Evolutionary conservation across 1,140 invertebrate genomes (phyloP), one percentile per base, ranked within the genome.

Genomic region (Coenobita brevimanus): DNA sequence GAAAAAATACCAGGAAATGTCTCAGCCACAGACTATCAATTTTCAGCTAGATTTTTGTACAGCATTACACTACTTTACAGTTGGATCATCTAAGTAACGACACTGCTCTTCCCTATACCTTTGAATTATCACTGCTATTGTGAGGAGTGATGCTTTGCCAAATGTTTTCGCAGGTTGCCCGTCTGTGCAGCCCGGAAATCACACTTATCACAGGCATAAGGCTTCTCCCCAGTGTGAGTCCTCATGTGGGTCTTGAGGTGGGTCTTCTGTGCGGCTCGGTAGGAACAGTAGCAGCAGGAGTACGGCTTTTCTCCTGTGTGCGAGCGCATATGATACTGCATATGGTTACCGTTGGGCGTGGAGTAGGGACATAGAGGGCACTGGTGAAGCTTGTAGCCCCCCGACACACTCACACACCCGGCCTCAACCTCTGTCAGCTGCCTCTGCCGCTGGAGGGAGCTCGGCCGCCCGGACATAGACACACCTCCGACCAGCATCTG

Each of bases 171-270:
- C 24, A 80, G 50, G 54, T 30, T 80, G 76, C 30, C 54, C 10
- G 17, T 64, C n/a, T 64, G 62, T 64, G 17, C 27, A 13, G 17
- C 17, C n/a, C 62, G 17, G 62, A n/a, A 64, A n/a, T 21, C 17
- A n/a, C 62, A 64, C 62, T 30, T n/a, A n/a, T 21, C 27, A 38
- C 71, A 75, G 71, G 71, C 71, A 24, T 36, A 75, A 38, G 71
- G 71, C 38, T 75, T 75, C 36, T 75, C 71, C 27, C 36, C 71
- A 41, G 71, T 75, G 71, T 75, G 71, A 33, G 10, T 75, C n/a
- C 27, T 24, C 30, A 75, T 75, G 71, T 75, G 71, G 71, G 15
- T 75, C 30, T 75, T 41, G 30, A 75, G 30, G 71, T 75, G n/a
- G 36, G 71, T 75, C 17, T 36, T 75, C 10, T 36, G n/a, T 36